Evolutionary conservation across 2,113 vertebrate genomes (phyloP).

Genomic region (Istiophorus platypterus): DNA sequence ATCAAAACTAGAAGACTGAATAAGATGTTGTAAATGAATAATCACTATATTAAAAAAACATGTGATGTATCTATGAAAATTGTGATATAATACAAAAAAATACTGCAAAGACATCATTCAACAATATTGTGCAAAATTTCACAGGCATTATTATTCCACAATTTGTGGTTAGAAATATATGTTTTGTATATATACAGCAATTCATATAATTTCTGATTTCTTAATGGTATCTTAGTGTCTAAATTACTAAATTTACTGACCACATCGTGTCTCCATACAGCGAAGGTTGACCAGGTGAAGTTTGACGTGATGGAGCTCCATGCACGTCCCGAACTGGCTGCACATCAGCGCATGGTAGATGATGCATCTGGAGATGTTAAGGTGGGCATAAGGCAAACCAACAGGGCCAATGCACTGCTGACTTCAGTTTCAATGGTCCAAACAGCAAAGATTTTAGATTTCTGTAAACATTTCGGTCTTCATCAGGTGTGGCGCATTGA

Average conservation of each 20-base stretch:
- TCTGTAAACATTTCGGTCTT: not conserved
- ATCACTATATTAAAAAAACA: no score
- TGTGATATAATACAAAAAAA: no score
- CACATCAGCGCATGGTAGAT: slow-evolving; percentile 91
- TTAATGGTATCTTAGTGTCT: no score
- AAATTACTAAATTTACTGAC: not conserved
- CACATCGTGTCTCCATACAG: slow-evolving; percentile 66
- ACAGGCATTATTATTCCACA: not conserved
- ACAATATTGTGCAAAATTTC: not conserved
- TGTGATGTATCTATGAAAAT: no score
- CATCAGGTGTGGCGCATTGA: slow-evolving; percentile 92
- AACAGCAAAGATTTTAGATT: not conserved
- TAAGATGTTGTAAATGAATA: no score
- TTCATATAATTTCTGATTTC: no score
- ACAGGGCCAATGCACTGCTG: not conserved
- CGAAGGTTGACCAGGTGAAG: slow-evolving; percentile 91
- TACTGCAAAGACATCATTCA: no score
- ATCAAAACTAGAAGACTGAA: no score
- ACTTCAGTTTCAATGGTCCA: not conserved
- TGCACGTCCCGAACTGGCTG: slow-evolving; percentile 89
- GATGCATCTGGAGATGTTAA: slow-evolving; percentile 89
- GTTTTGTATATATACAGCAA: no score
- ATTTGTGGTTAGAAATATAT: not conserved
- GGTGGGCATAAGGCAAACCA: slow-evolving; percentile 65
- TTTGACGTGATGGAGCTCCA: slow-evolving; percentile 91